Evolutionary conservation across 2,888 invertebrate species (phyloP), one percentile per base, ranked within the genome.

Genomic region (Stegophylla sp.): DNA sequence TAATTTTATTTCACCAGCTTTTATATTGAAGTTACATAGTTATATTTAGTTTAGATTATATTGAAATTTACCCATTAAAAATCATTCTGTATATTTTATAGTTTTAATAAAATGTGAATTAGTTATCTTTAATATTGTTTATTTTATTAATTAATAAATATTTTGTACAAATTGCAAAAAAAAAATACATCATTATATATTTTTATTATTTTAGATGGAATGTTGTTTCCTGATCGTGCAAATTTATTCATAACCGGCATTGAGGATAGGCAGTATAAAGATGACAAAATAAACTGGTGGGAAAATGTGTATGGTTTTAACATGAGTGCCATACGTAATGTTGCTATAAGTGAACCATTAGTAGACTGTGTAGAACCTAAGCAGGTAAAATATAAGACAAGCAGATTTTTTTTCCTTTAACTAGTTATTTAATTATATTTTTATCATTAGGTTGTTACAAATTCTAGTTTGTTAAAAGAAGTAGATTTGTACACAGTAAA

Each of bases 261-360:
- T 82, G 95, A 96, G 87, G 99, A 99, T 87, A 91, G 98, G 26
- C 98, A 99, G 88, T 99, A 99, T 88, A 99, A 99, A 88, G 98
- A 99, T 86, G 98, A 99, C 88, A 99, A 99, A 88, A 99, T 99
- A 85, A 98, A 99, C 88, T 99, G 98, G 98, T 99, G 99, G 99
- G 97, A 98, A 86, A 96, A 96, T 88, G 99, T 99, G 1, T 99
- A 99, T 86, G 99, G 99, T 72, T 99, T 99, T 86, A 96, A 99
- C 87, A 99, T 99, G 99, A 96, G 96, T 85, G 96, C 96, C 84
- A 98, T 99, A 86, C 90, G 98, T 76, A 95, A 97, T 88, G 96
- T 98, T 83, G 99, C 99, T 23, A 97, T 99, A 84, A 94, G 95
- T 53, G 99, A 99, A 88, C 99, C 99, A 0, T 89, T 99, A 1